Percentiles rank a stretch among this genome's conserved stretches.
phyloP scores from a whole-genome alignment of 2,797 vertebrate species.

The Stomatorhinus walkeri region DNA sequence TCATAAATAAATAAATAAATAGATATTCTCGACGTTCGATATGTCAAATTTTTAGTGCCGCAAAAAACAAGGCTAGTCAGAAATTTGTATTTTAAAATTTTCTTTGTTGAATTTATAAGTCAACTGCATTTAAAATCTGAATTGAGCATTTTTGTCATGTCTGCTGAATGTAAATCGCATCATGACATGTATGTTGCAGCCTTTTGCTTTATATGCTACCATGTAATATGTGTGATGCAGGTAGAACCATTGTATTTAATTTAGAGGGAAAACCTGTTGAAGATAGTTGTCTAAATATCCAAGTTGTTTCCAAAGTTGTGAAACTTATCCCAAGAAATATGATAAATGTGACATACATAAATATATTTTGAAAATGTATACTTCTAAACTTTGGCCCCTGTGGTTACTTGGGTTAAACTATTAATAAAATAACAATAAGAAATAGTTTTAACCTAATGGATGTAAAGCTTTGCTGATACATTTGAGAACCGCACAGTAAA shows the following conservation, averaged over 20 bases:
- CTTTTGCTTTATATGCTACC: neutral
- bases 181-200: neutral
- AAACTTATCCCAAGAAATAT: neutral
- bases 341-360: neutral
- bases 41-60: neutral
- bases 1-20: neutral
- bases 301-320: neutral
- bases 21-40: neutral
- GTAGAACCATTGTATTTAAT: neutral
- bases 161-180: neutral
- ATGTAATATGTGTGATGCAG: neutral
- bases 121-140: neutral
- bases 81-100: neutral
- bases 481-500: neutral
- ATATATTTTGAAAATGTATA: neutral
- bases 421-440: neutral
- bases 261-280: neutral
- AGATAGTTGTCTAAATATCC: neutral
- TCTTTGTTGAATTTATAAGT: neutral
- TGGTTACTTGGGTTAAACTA: neutral
- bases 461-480: neutral
- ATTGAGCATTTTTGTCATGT: neutral
- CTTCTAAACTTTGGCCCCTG: neutral
- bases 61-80: neutral
- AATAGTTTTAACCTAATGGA: neutral